Base-by-base conservation (phyloP, 2,888 invertebrate genomes). In the Phoenoteleia sp. region DNA sequence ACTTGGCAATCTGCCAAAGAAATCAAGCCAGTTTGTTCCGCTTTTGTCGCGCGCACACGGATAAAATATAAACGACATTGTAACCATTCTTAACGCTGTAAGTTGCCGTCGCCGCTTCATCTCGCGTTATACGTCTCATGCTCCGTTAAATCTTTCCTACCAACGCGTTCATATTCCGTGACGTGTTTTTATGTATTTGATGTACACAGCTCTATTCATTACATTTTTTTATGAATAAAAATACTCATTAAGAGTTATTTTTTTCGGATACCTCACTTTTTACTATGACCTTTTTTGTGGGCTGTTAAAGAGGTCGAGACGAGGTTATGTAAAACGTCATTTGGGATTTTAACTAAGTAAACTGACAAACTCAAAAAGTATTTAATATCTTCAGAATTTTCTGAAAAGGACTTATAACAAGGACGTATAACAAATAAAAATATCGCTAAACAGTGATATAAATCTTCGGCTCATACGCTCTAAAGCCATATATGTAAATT, bases 1-100 rank as follows among this genome's bases (percentile, higher is more conserved):
- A 76, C 81, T 87, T 91, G 90, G 90, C 90, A 47, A 81, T n/a
- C 52, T 69, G 86, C 90, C 90, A 91, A 88, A 88, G 75, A 89
- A 88, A 90, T 90, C 87, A 80, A 84, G 83, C 86, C 75, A 83
- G 83, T 79, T 36, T 58, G 67, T 71, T 60, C 66, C 72, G 72
- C 36, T 60, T 60, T 60, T 60, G 60, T 47, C 33, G 58, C 33
- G 33, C 36, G 58, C 23, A 33, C 23, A 11, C 33, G 58, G 47
- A 72, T 47, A 72, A 58, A 58, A 72, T 72, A 47, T 47, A 58
- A 54, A 47, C 47, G 58, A 58, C 47, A 72, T 29, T 71, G 58
- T 58, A 72, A 45, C 45, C 42, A 19, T 58, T 72, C 25, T 52
- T 39, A 19, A 36, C 67, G 17, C 36, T 36, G 47, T 15, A 67